Percentiles rank a stretch among this genome's conserved stretches.
phyloP scores from a whole-genome alignment of 2,797 vertebrate genomes.

The Pteropus rufus region DNA sequence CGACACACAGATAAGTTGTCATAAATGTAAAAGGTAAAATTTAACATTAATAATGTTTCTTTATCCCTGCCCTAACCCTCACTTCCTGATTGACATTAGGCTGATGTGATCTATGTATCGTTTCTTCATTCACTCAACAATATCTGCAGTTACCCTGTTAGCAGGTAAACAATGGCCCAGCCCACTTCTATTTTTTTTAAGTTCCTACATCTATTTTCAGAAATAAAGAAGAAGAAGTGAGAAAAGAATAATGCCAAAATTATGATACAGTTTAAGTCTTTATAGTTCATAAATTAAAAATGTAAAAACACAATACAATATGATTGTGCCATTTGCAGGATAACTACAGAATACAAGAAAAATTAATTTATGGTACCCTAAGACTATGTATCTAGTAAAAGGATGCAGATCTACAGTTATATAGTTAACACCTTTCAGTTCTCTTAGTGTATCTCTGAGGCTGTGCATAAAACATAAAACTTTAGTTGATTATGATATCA shows the following conservation, averaged over 20 bases:
- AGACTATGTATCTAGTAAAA: background rate
- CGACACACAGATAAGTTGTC: background rate
- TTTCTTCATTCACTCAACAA: background rate
- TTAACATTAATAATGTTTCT: background rate
- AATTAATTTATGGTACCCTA: background rate
- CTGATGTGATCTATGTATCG: background rate
- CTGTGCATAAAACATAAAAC: background rate
- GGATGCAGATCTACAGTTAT: background rate
- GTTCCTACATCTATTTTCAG: background rate
- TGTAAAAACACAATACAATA: background rate
- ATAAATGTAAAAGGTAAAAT: background rate
- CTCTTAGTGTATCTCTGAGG: background rate
- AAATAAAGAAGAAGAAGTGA: background rate
- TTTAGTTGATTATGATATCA: background rate
- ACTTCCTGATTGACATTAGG: background rate
- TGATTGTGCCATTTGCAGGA: background rate
- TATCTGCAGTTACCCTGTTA: background rate
- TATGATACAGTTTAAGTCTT: background rate
- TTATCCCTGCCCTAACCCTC: background rate
- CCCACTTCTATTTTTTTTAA: background rate
- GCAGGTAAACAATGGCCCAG: background rate
- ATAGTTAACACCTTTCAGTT: background rate
- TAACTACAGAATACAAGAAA: background rate
- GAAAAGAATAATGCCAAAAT: background rate
- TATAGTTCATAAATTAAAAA: background rate